Conservation (phyloP, 92 coral and sea anemone species). For the Plumapathes pennacea region DNA sequence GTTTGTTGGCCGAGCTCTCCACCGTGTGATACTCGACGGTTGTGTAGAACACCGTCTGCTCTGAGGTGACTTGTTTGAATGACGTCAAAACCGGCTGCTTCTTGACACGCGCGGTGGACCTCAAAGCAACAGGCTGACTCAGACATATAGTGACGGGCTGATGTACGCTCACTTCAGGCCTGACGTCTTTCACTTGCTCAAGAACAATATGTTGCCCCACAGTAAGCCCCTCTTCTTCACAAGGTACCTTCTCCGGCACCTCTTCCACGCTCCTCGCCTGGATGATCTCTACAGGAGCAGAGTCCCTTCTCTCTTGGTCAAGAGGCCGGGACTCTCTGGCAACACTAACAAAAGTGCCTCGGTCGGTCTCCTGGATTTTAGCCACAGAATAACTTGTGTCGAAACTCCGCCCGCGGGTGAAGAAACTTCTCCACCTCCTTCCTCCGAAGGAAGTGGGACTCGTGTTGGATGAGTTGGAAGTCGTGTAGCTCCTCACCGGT, state of each 20-base stretch:
- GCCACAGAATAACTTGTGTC: conserved; percentile 35
- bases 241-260: conserved; percentile 4
- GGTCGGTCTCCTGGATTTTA: conserved; percentile 50
- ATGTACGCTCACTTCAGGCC: not conserved
- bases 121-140: conserved; percentile 16
- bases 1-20: conserved; percentile 9
- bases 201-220: not conserved
- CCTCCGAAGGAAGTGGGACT: conserved; percentile 38
- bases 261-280: conserved; percentile 65
- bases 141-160: conserved; percentile 37
- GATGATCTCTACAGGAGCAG: conserved; percentile 23
- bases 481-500: conserved; percentile 39
- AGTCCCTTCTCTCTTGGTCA: conserved; percentile 2
- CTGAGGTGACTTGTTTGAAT: conserved; percentile 70
- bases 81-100: conserved; percentile 76
- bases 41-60: conserved; percentile 57
- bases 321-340: conserved; percentile 37
- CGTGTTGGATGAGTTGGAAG: conserved; percentile 36
- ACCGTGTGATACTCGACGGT: conserved; percentile 24
- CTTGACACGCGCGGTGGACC: conserved; percentile 46
- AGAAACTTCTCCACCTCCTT: conserved; percentile 57
- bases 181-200: conserved; percentile 3
- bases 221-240: conserved; percentile 2
- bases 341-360: conserved; percentile 51
- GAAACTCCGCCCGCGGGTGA: conserved; percentile 54